Evolutionary conservation across 2,797 vertebrate species (phyloP), one percentile per base, ranked within the genome.

Genomic region (Brachyalestes nurse): DNA sequence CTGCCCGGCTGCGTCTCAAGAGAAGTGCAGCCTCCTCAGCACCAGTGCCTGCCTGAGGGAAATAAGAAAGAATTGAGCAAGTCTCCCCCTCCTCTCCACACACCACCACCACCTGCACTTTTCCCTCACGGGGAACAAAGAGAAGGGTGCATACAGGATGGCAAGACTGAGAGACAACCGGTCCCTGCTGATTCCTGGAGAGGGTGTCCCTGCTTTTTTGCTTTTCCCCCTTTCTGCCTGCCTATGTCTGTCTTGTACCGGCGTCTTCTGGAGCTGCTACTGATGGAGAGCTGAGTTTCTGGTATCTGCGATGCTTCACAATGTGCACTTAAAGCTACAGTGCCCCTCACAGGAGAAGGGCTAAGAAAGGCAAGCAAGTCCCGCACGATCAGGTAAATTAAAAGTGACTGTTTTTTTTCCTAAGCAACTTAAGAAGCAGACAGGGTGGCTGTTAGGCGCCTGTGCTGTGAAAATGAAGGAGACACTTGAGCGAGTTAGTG

Each of bases 321-420:
- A 82, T 90, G 88, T 88, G 86, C 86, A 90, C 88, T 92, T 90
- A 91, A 91, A 92, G 91, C 88, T 90, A 91, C 92, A 93, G 93
- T 87, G 87, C 86, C 85, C 86, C 87, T 85, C 79, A 75, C 38
- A 5, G 49, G 14, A 74, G 53, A 76, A 25, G n/a, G 42, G 47
- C 53, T 45, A 61, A 69, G n/a, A 57, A 5, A 71, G 19, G n/a
- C 16, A 62, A 8, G 55, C 74, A 16, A 42, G 66, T 47, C 40
- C 66, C 66, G 7, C 42, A 49, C 42, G 1, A 21, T 73, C 74
- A 51, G 74, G 72, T 72, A 47, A 80, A 69, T 34, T 34, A 3
- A 75, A 23, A 71, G 64, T 38, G 80, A 75, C 73, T 77, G 70
- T 34, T 28, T 19, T 55, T 4, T 65, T 19, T 17, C 28, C 2